A percentile compares a stretch with the other conserved stretches of the same genome.
Evolutionary conservation across 2,888 invertebrate species (phyloP).

Genomic region (Subacronicta megacephala): DNA sequence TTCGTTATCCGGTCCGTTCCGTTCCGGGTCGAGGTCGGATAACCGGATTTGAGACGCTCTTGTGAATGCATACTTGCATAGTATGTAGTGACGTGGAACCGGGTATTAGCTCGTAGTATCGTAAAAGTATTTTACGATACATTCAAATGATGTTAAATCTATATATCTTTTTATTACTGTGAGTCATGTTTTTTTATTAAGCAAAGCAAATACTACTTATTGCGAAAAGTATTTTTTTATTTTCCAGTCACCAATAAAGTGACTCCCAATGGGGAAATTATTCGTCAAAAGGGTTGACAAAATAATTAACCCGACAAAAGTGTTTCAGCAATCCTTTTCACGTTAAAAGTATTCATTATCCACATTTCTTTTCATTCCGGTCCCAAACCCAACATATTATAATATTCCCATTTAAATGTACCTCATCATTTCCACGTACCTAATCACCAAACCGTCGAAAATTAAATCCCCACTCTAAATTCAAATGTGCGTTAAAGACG

Average conservation of each 20-base stretch:
- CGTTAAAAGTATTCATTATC: not conserved
- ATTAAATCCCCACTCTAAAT: conserved; percentile 45
- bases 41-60: conserved; percentile 18
- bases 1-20: conserved; percentile 11
- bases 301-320: not conserved
- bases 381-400: conserved; percentile 1
- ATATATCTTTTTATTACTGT: too few relatives aligned
- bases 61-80: too few relatives aligned
- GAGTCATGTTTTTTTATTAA: too few relatives aligned
- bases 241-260: too few relatives aligned
- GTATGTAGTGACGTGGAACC: too few relatives aligned
- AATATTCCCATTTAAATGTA: conserved; percentile 4
- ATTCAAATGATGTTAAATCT: too few relatives aligned
- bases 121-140: too few relatives aligned
- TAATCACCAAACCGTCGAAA: conserved; percentile 36
- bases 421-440: conserved; percentile 6
- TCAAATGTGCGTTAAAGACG: conserved; percentile 47
- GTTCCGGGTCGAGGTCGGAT: conserved; percentile 15
- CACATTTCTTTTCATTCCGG: not conserved
- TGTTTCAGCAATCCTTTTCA: not conserved
- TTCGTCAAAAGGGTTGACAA: not conserved
- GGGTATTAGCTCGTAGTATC: too few relatives aligned
- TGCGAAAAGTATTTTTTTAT: too few relatives aligned
- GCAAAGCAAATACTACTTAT: too few relatives aligned
- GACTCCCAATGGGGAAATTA: too few relatives aligned